A percentile compares a stretch with the other conserved stretches of the same genome.
phyloP scores from a whole-genome alignment of 2,113 vertebrate species.

The Stercorarius parasiticus region DNA sequence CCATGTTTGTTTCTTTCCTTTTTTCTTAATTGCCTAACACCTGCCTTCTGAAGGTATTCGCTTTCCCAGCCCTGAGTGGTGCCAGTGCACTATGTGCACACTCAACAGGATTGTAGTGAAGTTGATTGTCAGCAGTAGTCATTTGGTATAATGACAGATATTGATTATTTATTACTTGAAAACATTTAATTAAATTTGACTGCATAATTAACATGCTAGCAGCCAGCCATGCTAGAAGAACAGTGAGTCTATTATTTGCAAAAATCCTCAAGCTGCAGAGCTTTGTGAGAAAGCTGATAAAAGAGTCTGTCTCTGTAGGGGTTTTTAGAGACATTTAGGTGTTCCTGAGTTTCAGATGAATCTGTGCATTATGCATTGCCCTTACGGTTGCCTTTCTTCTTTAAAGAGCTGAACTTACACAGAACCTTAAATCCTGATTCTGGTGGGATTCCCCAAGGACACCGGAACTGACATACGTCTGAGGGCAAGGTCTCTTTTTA shows the following conservation, averaged over 20 bases:
- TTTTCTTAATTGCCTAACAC: neutral
- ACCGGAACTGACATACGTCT: neutral
- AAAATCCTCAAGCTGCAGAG: neutral
- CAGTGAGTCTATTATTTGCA: neutral
- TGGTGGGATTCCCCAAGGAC: neutral
- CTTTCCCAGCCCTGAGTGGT: neutral
- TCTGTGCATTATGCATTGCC: neutral
- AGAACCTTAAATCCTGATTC: neutral
- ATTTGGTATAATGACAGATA: neutral
- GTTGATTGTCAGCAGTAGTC: neutral
- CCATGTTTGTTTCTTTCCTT: neutral
- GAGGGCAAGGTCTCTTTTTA: neutral
- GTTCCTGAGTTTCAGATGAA: neutral
- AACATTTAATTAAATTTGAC: slow-evolving; percentile 13
- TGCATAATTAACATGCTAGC: neutral
- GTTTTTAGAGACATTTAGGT: neutral
- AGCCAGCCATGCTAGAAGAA: neutral
- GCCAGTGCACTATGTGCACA: neutral
- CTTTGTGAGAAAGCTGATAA: neutral
- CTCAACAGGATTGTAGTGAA: neutral
- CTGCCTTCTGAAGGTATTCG: neutral
- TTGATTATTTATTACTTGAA: slow-evolving; percentile 24
- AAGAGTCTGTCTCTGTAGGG: neutral
- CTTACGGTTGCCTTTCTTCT: neutral
- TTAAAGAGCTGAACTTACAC: neutral